phyloP scores from a whole-genome alignment of 2,797 vertebrate genomes.

The Manis pentadactyla region DNA sequence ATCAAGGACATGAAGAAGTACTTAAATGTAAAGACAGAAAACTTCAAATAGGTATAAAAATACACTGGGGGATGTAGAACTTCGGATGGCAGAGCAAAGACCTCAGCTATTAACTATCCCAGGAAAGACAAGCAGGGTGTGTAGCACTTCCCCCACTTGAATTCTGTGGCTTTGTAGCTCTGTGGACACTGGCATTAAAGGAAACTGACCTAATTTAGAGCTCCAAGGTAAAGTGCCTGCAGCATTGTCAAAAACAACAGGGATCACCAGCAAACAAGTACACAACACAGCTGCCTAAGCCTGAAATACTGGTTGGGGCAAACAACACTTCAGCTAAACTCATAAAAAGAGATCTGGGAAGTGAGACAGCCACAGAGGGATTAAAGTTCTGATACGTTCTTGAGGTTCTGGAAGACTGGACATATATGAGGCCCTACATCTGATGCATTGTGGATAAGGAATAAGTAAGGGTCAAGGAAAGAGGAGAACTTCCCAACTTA shows the following conservation, averaged over 20 bases:
- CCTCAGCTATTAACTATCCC: background rate
- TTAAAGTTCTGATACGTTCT: conserved; percentile 40
- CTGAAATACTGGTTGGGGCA: background rate
- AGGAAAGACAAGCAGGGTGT: background rate
- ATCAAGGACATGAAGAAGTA: conserved; percentile 54
- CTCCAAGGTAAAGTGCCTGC: background rate
- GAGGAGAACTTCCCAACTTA: background rate
- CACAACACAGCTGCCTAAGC: conserved; percentile 45
- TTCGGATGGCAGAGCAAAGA: conserved; percentile 11
- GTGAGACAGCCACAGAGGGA: background rate
- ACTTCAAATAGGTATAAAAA: conserved; percentile 53
- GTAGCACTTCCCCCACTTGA: background rate
- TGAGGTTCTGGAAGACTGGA: background rate
- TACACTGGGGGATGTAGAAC: background rate
- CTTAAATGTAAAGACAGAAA: conserved; percentile 66
- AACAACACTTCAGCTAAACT: conserved; percentile 35
- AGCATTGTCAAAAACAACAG: conserved; percentile 49
- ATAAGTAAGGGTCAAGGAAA: conserved; percentile 33
- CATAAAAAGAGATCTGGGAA: conserved; percentile 7
- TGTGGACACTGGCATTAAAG: background rate
- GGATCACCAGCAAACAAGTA: conserved; percentile 50
- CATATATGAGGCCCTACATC: background rate
- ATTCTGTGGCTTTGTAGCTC: background rate
- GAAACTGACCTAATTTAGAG: conserved; percentile 16
- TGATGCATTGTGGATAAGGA: background rate